A percentile compares a stretch with the other conserved stretches of the same genome.
phyloP scores from a whole-genome alignment of 2,113 vertebrate species.

The Lamprologus speciosus region DNA sequence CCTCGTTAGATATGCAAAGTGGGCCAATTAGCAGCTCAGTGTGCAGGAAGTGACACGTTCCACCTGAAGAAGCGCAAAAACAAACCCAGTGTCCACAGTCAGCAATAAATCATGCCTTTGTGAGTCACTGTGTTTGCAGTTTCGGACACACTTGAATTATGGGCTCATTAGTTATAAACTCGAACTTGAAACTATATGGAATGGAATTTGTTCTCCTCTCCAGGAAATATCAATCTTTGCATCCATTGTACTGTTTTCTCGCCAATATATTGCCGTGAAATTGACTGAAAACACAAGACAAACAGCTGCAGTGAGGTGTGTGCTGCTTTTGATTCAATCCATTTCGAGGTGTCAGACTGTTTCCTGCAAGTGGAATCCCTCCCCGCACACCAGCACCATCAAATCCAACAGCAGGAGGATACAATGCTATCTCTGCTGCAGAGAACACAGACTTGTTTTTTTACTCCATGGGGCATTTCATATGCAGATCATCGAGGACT shows the following conservation, averaged over 20 bases:
- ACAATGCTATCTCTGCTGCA: neutral
- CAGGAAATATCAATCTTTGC: neutral
- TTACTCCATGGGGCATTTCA: neutral
- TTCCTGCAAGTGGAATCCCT: neutral
- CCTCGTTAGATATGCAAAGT: constrained; percentile 67
- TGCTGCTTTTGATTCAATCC: constrained; percentile 2
- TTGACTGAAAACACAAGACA: constrained; percentile 1
- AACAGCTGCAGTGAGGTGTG: neutral
- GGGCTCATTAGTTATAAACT: constrained; percentile 10
- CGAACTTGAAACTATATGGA: neutral
- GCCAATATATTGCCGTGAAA: constrained; percentile 13
- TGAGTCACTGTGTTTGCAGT: neutral
- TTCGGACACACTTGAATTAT: constrained; percentile 18
- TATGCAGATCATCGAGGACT: neutral
- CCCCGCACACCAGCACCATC: neutral
- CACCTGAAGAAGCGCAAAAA: constrained; percentile 58
- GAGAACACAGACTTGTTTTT: neutral
- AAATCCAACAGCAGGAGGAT: neutral
- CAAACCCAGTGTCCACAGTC: neutral
- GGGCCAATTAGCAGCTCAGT: constrained; percentile 59
- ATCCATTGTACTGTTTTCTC: constrained; percentile 3
- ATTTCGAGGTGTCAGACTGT: constrained; percentile 10
- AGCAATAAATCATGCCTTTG: constrained; percentile 41
- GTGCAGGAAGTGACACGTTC: constrained; percentile 60
- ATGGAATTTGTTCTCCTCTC: neutral